Percentiles rank a stretch among this genome's conserved stretches.
Conservation (phyloP, 2,797 vertebrate species). For the Xerus rutilus region DNA sequence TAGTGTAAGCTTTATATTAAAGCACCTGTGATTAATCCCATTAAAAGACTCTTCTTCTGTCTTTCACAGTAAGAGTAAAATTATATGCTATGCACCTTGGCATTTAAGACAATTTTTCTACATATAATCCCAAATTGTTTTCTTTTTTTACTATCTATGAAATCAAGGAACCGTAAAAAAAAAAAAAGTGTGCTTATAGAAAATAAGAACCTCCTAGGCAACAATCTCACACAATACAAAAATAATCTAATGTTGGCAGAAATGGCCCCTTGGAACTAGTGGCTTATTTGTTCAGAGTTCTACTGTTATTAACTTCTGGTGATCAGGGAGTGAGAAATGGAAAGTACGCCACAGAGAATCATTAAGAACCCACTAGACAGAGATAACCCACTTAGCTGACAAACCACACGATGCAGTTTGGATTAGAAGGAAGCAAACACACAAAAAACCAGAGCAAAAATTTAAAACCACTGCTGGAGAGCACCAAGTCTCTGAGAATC, state of each 20-base stretch:
- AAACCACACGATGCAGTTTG: not conserved
- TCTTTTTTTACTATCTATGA: conserved; percentile 21
- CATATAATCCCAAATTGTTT: conserved; percentile 18
- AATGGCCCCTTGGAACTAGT: conserved; percentile 43
- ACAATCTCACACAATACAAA: conserved; percentile 14
- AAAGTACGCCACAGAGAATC: not conserved
- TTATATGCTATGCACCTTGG: not conserved
- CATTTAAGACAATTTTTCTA: not conserved
- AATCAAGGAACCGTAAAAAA: conserved; percentile 2
- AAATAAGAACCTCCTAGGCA: conserved; percentile 56
- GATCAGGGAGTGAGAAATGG: not conserved
- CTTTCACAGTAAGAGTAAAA: not conserved
- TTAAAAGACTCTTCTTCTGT: conserved; percentile 9
- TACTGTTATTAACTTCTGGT: conserved; percentile 30
- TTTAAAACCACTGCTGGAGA: not conserved
- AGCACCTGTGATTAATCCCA: not conserved
- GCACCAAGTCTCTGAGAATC: not conserved
- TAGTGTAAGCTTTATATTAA: not conserved
- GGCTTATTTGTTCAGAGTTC: conserved; percentile 62
- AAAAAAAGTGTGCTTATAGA: not conserved
- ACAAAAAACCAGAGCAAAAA: not conserved
- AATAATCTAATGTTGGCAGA: conserved; percentile 29
- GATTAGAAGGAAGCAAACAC: conserved; percentile 38
- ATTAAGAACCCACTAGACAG: not conserved
- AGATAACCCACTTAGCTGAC: not conserved